Conservation (phyloP, 2,797 vertebrate genomes). For the Octomys mimax region DNA sequence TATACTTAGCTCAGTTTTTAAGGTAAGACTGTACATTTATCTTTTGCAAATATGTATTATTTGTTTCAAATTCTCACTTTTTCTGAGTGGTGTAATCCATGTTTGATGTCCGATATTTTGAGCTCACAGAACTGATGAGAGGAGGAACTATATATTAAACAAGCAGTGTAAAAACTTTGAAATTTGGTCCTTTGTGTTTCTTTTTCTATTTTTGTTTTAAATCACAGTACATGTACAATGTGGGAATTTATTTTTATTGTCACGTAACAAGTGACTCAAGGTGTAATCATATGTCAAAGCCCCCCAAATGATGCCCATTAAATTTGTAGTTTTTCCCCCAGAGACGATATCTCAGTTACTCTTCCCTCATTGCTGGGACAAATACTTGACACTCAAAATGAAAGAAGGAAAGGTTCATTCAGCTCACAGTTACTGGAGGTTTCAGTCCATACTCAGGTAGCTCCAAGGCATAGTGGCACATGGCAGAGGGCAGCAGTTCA, state of each 20-base stretch:
- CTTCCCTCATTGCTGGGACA: too few relatives aligned
- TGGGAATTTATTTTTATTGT: neutral
- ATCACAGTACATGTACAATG: neutral
- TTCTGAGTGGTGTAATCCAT: neutral
- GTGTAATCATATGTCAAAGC: neutral
- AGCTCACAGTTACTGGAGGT: too few relatives aligned
- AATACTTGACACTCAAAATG: too few relatives aligned
- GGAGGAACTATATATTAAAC: neutral
- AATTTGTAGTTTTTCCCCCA: neutral
- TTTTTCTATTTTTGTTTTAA: neutral
- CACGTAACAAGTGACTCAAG: neutral
- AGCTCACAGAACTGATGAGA: neutral
- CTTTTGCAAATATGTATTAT: neutral
- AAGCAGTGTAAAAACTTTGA: neutral
- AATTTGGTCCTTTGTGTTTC: neutral
- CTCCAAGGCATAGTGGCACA: too few relatives aligned
- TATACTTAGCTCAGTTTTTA: neutral
- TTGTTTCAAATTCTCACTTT: neutral
- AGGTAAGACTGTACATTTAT: neutral
- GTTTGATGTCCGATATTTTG: neutral
- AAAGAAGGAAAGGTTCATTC: too few relatives aligned
- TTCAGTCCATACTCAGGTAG: too few relatives aligned
- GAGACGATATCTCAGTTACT: neutral
- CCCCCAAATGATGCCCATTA: neutral
- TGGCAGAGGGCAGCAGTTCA: too few relatives aligned